Percentiles rank a stretch among this genome's conserved stretches.
Evolutionary conservation across 2,888 invertebrate genomes (phyloP).

Genomic region (Polia nebulosa): DNA sequence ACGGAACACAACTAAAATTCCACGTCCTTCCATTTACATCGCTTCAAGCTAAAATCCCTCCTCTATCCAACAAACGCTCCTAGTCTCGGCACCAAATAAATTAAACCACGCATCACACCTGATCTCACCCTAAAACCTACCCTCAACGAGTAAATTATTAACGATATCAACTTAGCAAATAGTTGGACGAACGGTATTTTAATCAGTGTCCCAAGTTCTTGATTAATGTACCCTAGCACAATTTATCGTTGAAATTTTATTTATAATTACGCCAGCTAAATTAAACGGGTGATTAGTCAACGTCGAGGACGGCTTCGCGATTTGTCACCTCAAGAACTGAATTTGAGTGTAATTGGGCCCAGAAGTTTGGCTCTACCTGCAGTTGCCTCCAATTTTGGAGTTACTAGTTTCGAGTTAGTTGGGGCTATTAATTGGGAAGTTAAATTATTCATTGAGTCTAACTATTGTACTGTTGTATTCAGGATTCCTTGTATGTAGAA

Average conservation of each 20-base stretch:
- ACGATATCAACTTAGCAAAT: slow-evolving; percentile 89
- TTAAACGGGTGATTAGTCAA: slow-evolving; percentile 90
- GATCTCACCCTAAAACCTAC: slow-evolving; percentile 79
- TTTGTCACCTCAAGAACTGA: slow-evolving; percentile 89
- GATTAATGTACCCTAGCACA: slow-evolving; percentile 89
- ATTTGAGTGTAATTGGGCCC: slow-evolving; percentile 89
- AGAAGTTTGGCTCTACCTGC: slow-evolving; percentile 85
- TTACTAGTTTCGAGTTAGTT: slow-evolving; percentile 76
- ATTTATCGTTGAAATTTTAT: slow-evolving; percentile 91
- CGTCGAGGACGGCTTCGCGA: slow-evolving; percentile 88
- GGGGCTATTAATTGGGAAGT: slow-evolving; percentile 79
- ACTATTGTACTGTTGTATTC: slow-evolving; percentile 30
- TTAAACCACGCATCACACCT: slow-evolving; percentile 79
- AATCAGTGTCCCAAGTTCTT: slow-evolving; percentile 92
- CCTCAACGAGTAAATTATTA: slow-evolving; percentile 88
- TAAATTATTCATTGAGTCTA: slow-evolving; percentile 76
- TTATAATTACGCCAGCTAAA: slow-evolving; percentile 90
- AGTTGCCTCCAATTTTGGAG: slow-evolving; percentile 83
- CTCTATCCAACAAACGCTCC: slow-evolving; percentile 47
- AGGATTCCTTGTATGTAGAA: background rate
- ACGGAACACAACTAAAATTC: slow-evolving; percentile 3
- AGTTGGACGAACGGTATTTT: slow-evolving; percentile 91
- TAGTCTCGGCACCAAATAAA: slow-evolving; percentile 64
- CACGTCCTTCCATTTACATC: slow-evolving; percentile 26
- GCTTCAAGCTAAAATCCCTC: slow-evolving; percentile 35